phyloP scores from a whole-genome alignment of 1,140 invertebrate species.

The Glossosoma conforme region DNA sequence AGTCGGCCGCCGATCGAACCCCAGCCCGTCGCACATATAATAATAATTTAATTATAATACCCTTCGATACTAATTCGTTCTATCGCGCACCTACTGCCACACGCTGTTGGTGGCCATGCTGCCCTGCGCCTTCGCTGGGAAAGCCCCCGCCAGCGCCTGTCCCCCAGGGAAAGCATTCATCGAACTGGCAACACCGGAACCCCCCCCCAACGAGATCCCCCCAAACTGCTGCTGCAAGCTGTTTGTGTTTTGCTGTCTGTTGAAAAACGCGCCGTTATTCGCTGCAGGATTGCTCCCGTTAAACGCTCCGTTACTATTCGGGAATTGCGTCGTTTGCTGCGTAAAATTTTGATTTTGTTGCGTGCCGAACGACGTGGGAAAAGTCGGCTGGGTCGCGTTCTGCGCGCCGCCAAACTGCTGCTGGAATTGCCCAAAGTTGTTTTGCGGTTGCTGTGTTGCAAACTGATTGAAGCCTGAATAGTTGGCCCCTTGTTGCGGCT shows the following conservation, averaged over 20 bases:
- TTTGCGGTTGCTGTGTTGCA: background rate
- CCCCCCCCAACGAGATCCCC: conserved; percentile 20
- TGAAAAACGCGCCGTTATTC: conserved; percentile 11
- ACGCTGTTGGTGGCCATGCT: conserved; percentile 25
- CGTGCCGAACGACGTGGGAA: conserved; percentile 7
- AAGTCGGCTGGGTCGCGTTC: too few species aligned
- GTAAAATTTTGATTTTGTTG: conserved; percentile 16
- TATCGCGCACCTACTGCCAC: conserved; percentile 16
- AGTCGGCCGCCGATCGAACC: too few species aligned
- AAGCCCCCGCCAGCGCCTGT: conserved; percentile 7
- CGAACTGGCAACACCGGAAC: background rate
- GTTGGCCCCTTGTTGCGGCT: too few species aligned
- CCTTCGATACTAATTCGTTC: conserved; percentile 5
- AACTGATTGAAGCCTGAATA: conserved; percentile 25
- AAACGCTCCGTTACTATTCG: conserved; percentile 24
- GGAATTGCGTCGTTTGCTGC: conserved; percentile 13
- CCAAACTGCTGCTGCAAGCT: conserved; percentile 24
- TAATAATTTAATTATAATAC: conserved; percentile 17
- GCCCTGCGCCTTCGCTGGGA: conserved; percentile 15
- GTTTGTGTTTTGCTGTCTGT: conserved; percentile 2
- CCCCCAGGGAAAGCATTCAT: conserved; percentile 18
- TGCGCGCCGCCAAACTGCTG: background rate
- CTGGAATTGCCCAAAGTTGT: conserved; percentile 19
- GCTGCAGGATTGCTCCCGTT: background rate
- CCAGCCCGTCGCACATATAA: too few species aligned